phyloP scores from a whole-genome alignment of 2,888 invertebrate genomes.

The Galerucella nymphaeae region DNA sequence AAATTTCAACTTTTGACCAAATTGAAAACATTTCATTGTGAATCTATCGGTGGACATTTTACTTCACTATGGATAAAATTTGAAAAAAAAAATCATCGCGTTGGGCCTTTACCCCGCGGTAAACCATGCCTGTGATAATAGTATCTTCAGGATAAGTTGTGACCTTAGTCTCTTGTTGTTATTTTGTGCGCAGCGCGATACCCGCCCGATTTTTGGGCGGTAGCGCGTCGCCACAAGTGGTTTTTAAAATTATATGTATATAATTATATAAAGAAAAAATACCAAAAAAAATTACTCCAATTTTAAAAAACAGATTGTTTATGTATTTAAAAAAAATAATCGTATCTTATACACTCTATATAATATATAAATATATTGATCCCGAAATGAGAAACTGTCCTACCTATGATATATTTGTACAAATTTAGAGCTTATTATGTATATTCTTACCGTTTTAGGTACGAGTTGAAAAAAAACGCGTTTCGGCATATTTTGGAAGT shows the following conservation, averaged over 20 bases:
- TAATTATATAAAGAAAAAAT: conserved; percentile 60
- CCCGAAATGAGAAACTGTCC: conserved; percentile 48
- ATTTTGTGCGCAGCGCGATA: conserved; percentile 59
- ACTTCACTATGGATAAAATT: conserved; percentile 28
- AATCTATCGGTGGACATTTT: conserved; percentile 6
- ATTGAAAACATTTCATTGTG: background rate
- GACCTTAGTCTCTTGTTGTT: conserved; percentile 73
- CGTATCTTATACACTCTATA: conserved; percentile 63
- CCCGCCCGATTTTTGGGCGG: conserved; percentile 55
- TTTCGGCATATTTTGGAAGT: background rate
- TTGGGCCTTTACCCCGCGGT: conserved; percentile 46
- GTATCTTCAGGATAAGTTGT: conserved; percentile 77
- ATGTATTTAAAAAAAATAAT: conserved; percentile 62
- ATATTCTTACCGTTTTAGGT: conserved; percentile 51
- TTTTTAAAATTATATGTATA: conserved; percentile 67
- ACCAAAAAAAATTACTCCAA: conserved; percentile 61
- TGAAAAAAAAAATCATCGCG: conserved; percentile 36
- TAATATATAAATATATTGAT: conserved; percentile 43
- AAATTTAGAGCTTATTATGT: conserved; percentile 19
- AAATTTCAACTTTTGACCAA: background rate
- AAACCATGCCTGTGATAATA: conserved; percentile 77
- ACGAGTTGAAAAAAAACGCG: conserved; percentile 35
- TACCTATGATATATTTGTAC: conserved; percentile 11
- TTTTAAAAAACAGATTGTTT: conserved; percentile 64
- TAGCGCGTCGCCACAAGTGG: conserved; percentile 59